phyloP scores from a whole-genome alignment of 2,113 vertebrate species.

The Centropus unirufus region DNA sequence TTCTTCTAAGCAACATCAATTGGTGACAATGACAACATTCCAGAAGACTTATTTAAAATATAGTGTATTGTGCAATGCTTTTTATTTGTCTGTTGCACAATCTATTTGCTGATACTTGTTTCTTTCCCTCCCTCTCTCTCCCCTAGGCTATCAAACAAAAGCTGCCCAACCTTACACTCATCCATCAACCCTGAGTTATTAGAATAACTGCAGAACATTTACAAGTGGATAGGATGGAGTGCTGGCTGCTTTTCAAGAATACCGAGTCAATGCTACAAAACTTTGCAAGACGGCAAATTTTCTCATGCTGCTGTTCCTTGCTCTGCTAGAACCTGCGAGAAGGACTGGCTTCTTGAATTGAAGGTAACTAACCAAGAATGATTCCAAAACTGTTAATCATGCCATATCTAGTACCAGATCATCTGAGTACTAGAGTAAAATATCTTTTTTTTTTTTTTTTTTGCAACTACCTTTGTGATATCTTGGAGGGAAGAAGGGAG shows the following conservation, averaged over 20 bases:
- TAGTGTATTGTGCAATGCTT: slow-evolving; percentile 42
- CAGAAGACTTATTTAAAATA: slow-evolving; percentile 56
- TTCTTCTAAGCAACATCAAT: slow-evolving; percentile 15
- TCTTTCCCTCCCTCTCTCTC: slow-evolving; percentile 43
- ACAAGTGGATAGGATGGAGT: slow-evolving; percentile 62
- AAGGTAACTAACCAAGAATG: slow-evolving; percentile 34
- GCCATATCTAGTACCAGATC: slow-evolving; percentile 25
- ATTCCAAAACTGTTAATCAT: slow-evolving; percentile 65
- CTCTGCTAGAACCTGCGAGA: slow-evolving; percentile 64
- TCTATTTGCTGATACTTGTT: slow-evolving; percentile 67
- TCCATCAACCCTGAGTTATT: slow-evolving; percentile 62
- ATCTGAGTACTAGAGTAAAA: background rate
- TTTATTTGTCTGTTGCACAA: slow-evolving; percentile 72
- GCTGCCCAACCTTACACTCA: slow-evolving; percentile 57
- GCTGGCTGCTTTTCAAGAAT: slow-evolving; percentile 69
- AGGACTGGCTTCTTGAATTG: slow-evolving; percentile 50
- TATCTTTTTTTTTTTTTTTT: background rate
- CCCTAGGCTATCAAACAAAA: slow-evolving; percentile 66
- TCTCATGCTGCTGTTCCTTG: slow-evolving; percentile 51
- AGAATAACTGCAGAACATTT: slow-evolving; percentile 63
- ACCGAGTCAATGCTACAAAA: slow-evolving; percentile 31
- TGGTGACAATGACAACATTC: slow-evolving; percentile 50
- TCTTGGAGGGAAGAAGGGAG: background rate
- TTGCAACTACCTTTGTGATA: background rate
- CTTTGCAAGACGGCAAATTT: slow-evolving; percentile 64